These are phyloP conservation scores for Phrynosoma platyrhinos DNA, from an alignment of 2,113 vertebrate species.

Conservation along the genomic window DNA sequence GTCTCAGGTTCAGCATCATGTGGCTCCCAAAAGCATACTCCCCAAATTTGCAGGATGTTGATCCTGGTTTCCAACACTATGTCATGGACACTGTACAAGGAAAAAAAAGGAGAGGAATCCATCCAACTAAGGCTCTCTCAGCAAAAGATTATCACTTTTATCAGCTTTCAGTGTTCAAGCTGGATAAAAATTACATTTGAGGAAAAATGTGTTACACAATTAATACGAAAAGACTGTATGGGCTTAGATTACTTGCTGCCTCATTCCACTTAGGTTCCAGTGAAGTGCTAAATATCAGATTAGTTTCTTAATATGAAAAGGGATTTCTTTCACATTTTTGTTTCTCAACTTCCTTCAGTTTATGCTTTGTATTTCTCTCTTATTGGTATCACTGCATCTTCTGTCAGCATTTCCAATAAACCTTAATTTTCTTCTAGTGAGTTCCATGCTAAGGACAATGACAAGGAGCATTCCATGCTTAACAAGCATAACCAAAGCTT, in stretches of 20 bases:
- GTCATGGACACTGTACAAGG: too few relatives aligned
- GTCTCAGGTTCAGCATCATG: background rate
- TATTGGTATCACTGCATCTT: slow-evolving; percentile 1
- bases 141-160: background rate
- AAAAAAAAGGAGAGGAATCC: background rate
- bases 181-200: background rate
- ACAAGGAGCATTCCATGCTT: slow-evolving; percentile 36
- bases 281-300: background rate
- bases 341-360: background rate
- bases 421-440: slow-evolving; percentile 48
- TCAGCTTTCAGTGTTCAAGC: background rate
- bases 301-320: background rate
- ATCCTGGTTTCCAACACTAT: background rate
- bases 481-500: slow-evolving; percentile 66
- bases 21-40: background rate
- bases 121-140: background rate
- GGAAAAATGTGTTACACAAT: background rate
- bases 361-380: background rate
- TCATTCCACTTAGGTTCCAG: too few relatives aligned
- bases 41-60: background rate
- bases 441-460: slow-evolving; percentile 21
- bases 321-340: background rate
- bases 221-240: background rate
- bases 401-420: slow-evolving; percentile 47
- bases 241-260: background rate